Percentiles rank a stretch among this genome's conserved stretches.
These are phyloP conservation scores for Synanthedon myopaeformis DNA, from an alignment of 2,888 invertebrate species.

Conservation along the genomic window DNA sequence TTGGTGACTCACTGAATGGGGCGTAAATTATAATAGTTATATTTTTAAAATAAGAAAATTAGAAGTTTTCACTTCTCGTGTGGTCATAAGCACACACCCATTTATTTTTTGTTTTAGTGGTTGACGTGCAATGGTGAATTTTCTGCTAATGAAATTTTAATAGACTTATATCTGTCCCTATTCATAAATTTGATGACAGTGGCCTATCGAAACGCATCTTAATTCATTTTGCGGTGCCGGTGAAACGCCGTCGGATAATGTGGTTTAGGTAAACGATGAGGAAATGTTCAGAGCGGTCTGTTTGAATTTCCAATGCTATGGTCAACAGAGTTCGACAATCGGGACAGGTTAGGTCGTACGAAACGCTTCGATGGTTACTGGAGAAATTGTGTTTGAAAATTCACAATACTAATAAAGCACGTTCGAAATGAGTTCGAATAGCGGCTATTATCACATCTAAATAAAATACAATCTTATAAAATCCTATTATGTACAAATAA, in stretches of 20 bases:
- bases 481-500: no score
- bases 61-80: no score
- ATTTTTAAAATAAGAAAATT: no score
- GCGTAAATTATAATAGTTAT: no score
- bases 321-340: constrained; percentile 8
- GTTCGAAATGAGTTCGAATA: background rate
- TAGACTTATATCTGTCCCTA: constrained; percentile 5
- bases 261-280: constrained; percentile 25
- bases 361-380: background rate
- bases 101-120: no score
- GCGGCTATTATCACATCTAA: no score
- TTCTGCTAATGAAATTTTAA: constrained; percentile 8
- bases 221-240: constrained; percentile 33
- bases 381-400: constrained; percentile 1
- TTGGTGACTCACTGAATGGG: no score
- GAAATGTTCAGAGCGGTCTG: constrained; percentile 19
- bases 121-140: no score
- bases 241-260: constrained; percentile 14
- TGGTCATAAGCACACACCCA: no score
- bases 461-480: no score
- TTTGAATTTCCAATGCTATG: constrained; percentile 6
- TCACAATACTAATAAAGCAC: background rate
- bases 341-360: constrained; percentile 1
- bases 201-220: constrained; percentile 19
- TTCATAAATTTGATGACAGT: constrained; percentile 5